These are phyloP conservation scores for Melanchra persicariae DNA, from an alignment of 2,888 invertebrate genomes.

Conservation along the genomic window DNA sequence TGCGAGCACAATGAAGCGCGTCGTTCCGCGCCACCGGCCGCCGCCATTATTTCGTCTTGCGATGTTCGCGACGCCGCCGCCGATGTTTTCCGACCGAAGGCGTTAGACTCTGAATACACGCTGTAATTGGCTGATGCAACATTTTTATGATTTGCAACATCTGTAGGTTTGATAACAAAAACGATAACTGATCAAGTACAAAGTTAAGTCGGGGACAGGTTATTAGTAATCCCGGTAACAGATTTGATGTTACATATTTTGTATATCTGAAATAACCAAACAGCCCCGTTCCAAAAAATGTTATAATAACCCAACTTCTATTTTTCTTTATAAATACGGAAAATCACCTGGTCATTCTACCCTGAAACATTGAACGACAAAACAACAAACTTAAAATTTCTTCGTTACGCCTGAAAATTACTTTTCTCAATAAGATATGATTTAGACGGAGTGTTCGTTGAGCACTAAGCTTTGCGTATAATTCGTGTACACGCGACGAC, in stretches of 20 bases:
- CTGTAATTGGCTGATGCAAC: conserved; percentile 54
- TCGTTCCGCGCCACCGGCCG: conserved; percentile 83
- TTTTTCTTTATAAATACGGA: neutral
- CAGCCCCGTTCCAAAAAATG: neutral
- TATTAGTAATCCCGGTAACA: neutral
- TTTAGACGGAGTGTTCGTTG: neutral
- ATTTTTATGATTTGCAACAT: conserved; percentile 47
- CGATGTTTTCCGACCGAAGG: conserved; percentile 55
- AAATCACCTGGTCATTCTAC: neutral
- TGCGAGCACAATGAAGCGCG: conserved; percentile 83
- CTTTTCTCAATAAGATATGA: neutral
- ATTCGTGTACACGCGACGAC: conserved; percentile 70
- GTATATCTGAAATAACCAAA: neutral
- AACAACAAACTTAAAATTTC: neutral
- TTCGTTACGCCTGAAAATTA: neutral
- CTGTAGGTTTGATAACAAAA: conserved; percentile 3
- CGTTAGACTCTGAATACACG: conserved; percentile 50
- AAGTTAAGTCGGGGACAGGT: conserved; percentile 1
- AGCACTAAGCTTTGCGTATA: conserved; percentile 31
- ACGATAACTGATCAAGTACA: conserved; percentile 6
- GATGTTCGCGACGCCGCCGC: conserved; percentile 43
- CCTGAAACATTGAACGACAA: neutral
- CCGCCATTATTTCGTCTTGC: conserved; percentile 81
- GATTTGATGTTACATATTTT: no score
- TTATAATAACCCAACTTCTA: neutral